Percentiles rank a stretch among this genome's conserved stretches.
Conservation (phyloP, 2,797 vertebrate species). For the Cossypha caffra region DNA sequence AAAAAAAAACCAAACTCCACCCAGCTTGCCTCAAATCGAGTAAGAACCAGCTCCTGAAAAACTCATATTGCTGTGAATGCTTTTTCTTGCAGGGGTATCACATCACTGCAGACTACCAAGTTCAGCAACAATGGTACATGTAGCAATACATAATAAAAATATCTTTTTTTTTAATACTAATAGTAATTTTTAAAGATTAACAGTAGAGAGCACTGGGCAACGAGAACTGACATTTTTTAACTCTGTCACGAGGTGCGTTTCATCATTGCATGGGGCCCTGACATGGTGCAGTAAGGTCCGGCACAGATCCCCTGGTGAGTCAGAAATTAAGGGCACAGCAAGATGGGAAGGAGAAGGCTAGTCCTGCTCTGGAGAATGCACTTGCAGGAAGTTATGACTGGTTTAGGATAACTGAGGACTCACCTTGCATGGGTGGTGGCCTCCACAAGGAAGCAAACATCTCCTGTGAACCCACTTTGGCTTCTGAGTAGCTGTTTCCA, state of each 20-base stretch:
- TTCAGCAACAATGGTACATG: background rate
- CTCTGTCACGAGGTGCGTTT: background rate
- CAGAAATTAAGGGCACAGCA: background rate
- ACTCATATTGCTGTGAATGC: background rate
- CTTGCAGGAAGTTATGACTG: accelerated
- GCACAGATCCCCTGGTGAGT: background rate
- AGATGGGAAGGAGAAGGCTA: background rate
- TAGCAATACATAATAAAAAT: background rate
- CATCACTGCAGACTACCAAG: background rate
- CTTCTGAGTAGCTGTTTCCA: background rate
- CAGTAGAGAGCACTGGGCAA: background rate
- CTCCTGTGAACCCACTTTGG: accelerated
- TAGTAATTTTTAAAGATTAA: background rate
- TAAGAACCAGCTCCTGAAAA: background rate
- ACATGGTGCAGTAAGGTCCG: accelerated
- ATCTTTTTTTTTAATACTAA: background rate
- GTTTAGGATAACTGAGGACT: background rate
- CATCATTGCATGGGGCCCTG: accelerated
- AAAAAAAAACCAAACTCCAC: background rate
- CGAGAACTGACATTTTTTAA: background rate
- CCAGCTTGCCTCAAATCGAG: accelerated
- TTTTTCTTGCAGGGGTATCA: background rate
- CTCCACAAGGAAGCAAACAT: accelerated
- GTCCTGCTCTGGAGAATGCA: accelerated
- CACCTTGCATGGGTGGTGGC: accelerated